Percentiles rank a stretch among this genome's conserved stretches.
These are phyloP conservation scores for Drosophila biarmipes DNA, from an alignment of 1,140 invertebrate genomes.

Conservation along the genomic window DNA sequence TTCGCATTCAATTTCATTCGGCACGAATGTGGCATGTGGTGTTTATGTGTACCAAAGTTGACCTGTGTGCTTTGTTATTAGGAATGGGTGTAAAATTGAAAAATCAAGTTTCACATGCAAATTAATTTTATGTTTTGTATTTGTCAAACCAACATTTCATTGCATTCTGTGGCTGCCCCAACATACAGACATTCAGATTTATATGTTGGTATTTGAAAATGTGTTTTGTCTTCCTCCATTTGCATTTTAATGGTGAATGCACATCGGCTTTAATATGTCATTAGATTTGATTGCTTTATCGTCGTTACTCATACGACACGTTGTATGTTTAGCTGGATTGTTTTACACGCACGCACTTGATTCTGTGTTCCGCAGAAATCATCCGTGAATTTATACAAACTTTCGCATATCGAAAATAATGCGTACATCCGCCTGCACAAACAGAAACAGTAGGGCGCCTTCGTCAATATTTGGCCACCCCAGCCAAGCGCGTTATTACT, in stretches of 20 bases:
- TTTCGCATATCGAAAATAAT: slow-evolving; percentile 7
- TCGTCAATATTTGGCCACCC: slow-evolving; percentile 13
- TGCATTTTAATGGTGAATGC: slow-evolving; percentile 13
- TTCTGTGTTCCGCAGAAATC: background rate
- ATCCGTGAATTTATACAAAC: slow-evolving; percentile 1
- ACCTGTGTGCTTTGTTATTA: slow-evolving; percentile 5
- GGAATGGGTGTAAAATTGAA: slow-evolving; percentile 5
- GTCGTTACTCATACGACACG: slow-evolving; percentile 5
- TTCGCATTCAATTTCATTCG: slow-evolving; percentile 56
- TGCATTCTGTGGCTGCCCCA: slow-evolving; percentile 6
- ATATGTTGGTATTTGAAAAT: slow-evolving; percentile 4
- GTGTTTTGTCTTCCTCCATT: slow-evolving; percentile 7
- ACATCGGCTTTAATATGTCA: slow-evolving; percentile 15
- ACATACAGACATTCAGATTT: background rate
- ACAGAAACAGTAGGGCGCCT: background rate
- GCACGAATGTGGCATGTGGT: slow-evolving; percentile 49
- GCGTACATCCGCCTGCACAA: background rate
- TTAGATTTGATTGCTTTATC: slow-evolving; percentile 25
- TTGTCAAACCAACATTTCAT: background rate
- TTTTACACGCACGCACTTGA: slow-evolving; percentile 9
- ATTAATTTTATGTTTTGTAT: background rate
- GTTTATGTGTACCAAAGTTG: slow-evolving; percentile 11
- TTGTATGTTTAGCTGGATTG: slow-evolving; percentile 9
- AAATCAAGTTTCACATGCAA: slow-evolving; percentile 12
- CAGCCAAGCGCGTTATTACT: background rate